These are phyloP conservation scores for Ambastaia sidthimunki DNA, from an alignment of 2,797 vertebrate genomes.

Conservation along the genomic window DNA sequence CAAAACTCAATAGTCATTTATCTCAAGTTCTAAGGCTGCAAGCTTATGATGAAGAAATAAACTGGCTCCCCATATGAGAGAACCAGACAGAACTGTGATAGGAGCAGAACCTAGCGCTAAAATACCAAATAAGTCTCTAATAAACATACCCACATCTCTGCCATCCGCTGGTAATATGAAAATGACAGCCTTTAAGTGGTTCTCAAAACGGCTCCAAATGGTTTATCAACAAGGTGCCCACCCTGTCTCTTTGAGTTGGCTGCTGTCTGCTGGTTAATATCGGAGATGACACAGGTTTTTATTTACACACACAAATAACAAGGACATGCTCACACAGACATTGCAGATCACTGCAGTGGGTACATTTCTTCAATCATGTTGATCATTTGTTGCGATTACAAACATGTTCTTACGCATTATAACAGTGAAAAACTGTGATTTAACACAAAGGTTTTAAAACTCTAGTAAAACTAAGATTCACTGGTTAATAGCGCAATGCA, in stretches of 20 bases:
- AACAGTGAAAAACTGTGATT: neutral
- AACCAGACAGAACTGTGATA: conserved; percentile 33
- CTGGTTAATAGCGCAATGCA: neutral
- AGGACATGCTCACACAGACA: conserved; percentile 25
- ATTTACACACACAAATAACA: conserved; percentile 30
- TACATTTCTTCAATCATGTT: conserved; percentile 6
- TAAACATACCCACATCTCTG: conserved; percentile 1
- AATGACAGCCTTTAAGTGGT: neutral
- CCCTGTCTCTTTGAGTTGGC: neutral
- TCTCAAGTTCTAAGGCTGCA: conserved; percentile 40
- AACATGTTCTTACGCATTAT: neutral
- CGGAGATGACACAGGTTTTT: conserved; percentile 14
- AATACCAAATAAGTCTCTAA: conserved; percentile 24
- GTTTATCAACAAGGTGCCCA: neutral
- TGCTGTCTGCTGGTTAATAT: conserved; percentile 16
- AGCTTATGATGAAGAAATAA: conserved; percentile 51
- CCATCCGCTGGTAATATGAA: neutral
- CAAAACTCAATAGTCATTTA: conserved; percentile 59
- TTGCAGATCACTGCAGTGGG: conserved; percentile 34
- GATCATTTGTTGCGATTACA: neutral
- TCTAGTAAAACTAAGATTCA: no score
- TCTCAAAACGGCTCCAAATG: neutral
- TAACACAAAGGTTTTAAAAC: neutral
- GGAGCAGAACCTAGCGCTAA: conserved; percentile 39
- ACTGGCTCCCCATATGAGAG: conserved; percentile 13